Conservation (phyloP, 2,888 invertebrate genomes). For the Mythimna lalbum region DNA sequence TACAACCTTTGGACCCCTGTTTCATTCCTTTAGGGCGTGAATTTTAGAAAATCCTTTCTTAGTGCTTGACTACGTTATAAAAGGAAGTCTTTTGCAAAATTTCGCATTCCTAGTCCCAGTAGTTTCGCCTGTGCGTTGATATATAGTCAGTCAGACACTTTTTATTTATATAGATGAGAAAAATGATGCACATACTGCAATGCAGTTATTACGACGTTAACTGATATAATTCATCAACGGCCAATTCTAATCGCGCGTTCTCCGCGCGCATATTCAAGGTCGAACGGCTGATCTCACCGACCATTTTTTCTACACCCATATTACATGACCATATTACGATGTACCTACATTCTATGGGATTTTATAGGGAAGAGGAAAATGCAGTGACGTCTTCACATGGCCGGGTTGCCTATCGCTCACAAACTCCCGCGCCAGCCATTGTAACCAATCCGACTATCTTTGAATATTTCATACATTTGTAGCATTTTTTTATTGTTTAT, state of each 20-base stretch:
- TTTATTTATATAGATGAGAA: no score
- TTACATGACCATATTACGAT: conserved; percentile 76
- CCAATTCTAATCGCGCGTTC: conserved; percentile 78
- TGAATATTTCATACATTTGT: conserved; percentile 80
- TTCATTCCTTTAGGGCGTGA: no score
- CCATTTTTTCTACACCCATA: conserved; percentile 80
- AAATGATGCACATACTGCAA: conserved; percentile 11
- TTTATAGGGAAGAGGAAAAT: conserved; percentile 40
- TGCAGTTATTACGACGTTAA: conserved; percentile 8
- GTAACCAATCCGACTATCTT: conserved; percentile 72
- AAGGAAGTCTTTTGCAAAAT: no score
- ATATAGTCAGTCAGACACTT: no score
- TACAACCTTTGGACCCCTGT: no score
- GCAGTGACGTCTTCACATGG: conserved; percentile 50
- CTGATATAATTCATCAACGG: conserved; percentile 62
- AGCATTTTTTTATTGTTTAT: conserved; percentile 63
- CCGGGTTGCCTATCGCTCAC: conserved; percentile 71
- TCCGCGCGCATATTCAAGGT: conserved; percentile 80
- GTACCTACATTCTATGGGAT: conserved; percentile 55
- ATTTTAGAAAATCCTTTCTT: no score
- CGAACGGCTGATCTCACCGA: conserved; percentile 85
- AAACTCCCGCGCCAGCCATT: conserved; percentile 70
- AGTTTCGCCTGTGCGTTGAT: no score
- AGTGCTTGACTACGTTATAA: no score
- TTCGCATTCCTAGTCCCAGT: no score